A percentile compares a stretch with the other conserved stretches of the same genome.
These are phyloP conservation scores for Turritopsis dohrnii DNA, from an alignment of 30 jellyfish, hydroid and myxozoan genomes.

Conservation along the genomic window DNA sequence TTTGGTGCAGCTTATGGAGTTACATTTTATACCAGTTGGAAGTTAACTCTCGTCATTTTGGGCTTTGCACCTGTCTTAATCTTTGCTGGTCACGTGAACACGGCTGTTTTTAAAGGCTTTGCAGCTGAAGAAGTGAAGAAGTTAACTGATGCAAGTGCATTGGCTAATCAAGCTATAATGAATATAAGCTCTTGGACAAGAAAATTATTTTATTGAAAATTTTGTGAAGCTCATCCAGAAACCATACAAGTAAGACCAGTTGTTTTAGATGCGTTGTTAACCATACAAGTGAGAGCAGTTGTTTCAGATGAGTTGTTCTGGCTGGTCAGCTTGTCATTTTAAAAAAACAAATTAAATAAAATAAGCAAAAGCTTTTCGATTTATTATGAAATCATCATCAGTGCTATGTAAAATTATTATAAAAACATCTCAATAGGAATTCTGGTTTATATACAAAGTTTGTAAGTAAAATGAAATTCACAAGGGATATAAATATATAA, in stretches of 20 bases:
- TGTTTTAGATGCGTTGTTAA: too few species aligned
- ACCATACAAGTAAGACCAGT: constrained; percentile 51
- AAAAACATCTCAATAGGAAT: too few species aligned
- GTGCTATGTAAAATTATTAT: too few species aligned
- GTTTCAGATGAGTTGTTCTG: too few species aligned
- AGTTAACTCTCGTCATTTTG: constrained; percentile 52
- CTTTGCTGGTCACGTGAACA: constrained; percentile 74
- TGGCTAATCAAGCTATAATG: constrained; percentile 75
- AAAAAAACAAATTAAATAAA: too few species aligned
- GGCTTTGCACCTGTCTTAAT: constrained; percentile 65
- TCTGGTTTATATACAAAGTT: too few species aligned
- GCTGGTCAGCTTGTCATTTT: too few species aligned
- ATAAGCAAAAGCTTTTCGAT: too few species aligned
- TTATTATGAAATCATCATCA: too few species aligned
- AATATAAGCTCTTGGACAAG: constrained; percentile 77
- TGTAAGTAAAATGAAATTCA: too few species aligned
- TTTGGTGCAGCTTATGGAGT: constrained; percentile 62
- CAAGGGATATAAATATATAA: too few species aligned
- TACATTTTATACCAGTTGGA: constrained; percentile 67
- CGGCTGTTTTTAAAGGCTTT: constrained; percentile 58
- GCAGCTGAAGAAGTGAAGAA: constrained; percentile 71
- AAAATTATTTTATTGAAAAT: constrained; percentile 43
- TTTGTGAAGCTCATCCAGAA: constrained; percentile 27
- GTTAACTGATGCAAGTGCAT: constrained; percentile 49
- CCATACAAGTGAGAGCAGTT: too few species aligned